These are phyloP conservation scores for Lasiurus cinereus DNA, from an alignment of 2,113 vertebrate genomes.

Conservation along the genomic window DNA sequence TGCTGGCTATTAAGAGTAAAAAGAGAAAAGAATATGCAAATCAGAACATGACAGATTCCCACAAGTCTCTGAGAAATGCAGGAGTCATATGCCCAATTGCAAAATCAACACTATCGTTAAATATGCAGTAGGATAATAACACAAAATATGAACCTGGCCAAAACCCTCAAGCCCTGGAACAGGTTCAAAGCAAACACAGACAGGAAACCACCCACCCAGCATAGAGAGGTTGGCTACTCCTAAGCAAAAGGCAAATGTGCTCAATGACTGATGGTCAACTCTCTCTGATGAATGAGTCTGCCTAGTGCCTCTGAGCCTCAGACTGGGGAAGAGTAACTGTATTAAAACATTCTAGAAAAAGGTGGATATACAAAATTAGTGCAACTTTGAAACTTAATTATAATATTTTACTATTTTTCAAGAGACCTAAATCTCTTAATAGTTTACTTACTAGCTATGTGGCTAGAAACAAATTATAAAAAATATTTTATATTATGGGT, in stretches of 20 bases:
- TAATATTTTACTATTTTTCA: slow-evolving; percentile 33
- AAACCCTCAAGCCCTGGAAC: slow-evolving; percentile 84
- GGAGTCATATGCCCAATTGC: slow-evolving; percentile 50
- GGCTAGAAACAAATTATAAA: not conserved
- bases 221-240: not conserved
- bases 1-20: not conserved
- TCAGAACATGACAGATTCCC: not conserved
- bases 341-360: slow-evolving; percentile 12
- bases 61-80: slow-evolving; percentile 64
- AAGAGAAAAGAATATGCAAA: slow-evolving; percentile 57
- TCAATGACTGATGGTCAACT: not conserved
- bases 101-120: slow-evolving; percentile 78
- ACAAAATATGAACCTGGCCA: slow-evolving; percentile 57
- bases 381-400: not conserved
- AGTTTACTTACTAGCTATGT: not conserved
- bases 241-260: not conserved
- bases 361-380: not conserved
- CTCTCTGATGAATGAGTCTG: not conserved
- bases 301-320: not conserved
- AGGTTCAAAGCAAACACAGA: slow-evolving; percentile 83
- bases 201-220: slow-evolving; percentile 84
- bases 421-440: not conserved
- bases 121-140: slow-evolving; percentile 68
- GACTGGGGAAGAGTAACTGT: not conserved
- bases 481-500: not conserved